These are phyloP conservation scores for Antechinus stuartii DNA, from an alignment of 2,113 vertebrate genomes.

Conservation along the genomic window DNA sequence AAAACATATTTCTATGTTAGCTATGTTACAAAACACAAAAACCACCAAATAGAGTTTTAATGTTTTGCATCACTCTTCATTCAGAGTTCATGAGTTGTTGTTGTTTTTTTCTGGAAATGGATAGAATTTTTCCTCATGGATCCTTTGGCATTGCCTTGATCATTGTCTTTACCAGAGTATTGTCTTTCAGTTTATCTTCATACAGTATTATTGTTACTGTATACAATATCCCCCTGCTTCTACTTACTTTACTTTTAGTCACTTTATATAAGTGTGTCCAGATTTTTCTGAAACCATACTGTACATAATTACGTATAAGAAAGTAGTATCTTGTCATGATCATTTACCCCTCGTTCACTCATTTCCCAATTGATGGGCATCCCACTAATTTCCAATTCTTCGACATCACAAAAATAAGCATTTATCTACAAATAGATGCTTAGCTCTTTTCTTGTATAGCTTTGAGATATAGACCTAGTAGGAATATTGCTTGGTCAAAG, in stretches of 20 bases:
- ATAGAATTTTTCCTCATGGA: neutral
- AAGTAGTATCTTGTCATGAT: neutral
- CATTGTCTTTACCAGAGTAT: neutral
- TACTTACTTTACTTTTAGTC: neutral
- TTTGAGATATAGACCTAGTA: neutral
- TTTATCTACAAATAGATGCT: neutral
- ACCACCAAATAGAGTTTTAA: neutral
- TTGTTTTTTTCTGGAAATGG: neutral
- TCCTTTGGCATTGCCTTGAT: neutral
- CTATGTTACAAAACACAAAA: too few relatives aligned
- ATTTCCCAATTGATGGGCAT: neutral
- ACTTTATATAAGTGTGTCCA: neutral
- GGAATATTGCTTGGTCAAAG: neutral
- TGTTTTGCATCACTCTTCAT: neutral
- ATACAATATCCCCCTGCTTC: neutral
- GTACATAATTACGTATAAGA: neutral
- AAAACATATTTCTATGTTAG: neutral
- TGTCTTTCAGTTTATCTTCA: neutral
- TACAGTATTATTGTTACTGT: neutral
- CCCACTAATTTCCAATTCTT: neutral
- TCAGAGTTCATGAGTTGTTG: neutral
- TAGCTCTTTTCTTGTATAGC: neutral
- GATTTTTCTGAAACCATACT: neutral
- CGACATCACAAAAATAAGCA: neutral
- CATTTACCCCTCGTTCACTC: neutral